A percentile compares a stretch with the other conserved stretches of the same genome.
Evolutionary conservation across 2,797 vertebrate species (phyloP).

Genomic region (Sebastes kiyomatsui): DNA sequence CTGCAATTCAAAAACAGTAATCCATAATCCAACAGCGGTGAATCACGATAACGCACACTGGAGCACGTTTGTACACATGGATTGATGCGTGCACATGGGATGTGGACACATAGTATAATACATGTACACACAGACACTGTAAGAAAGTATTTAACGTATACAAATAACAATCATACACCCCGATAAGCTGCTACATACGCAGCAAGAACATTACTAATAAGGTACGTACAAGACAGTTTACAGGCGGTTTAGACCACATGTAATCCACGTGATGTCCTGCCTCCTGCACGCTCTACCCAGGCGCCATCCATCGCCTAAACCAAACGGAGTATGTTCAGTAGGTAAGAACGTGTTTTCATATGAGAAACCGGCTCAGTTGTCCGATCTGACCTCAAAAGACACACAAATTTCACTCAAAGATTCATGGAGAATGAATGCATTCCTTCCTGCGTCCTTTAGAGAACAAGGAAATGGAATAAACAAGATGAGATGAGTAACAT

Average conservation of each 20-base stretch:
- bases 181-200: neutral
- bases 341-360: too few relatives aligned
- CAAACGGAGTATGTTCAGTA: too few relatives aligned
- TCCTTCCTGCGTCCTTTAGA: neutral
- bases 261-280: too few relatives aligned
- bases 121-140: neutral
- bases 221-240: neutral
- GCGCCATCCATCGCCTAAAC: too few relatives aligned
- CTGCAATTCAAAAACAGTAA: conserved; percentile 28
- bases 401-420: neutral
- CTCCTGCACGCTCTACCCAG: too few relatives aligned
- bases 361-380: neutral
- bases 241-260: neutral
- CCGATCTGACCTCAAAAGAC: neutral
- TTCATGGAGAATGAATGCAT: neutral
- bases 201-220: neutral
- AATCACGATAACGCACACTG: neutral
- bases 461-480: neutral
- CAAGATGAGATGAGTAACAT: neutral
- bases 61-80: neutral
- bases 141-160: neutral
- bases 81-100: neutral
- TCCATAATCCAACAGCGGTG: conserved; percentile 23
- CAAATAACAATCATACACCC: neutral
- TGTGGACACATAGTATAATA: neutral